Evolutionary conservation across 1,140 invertebrate genomes (phyloP).

Genomic region (Zaprionus camerounensis): DNA sequence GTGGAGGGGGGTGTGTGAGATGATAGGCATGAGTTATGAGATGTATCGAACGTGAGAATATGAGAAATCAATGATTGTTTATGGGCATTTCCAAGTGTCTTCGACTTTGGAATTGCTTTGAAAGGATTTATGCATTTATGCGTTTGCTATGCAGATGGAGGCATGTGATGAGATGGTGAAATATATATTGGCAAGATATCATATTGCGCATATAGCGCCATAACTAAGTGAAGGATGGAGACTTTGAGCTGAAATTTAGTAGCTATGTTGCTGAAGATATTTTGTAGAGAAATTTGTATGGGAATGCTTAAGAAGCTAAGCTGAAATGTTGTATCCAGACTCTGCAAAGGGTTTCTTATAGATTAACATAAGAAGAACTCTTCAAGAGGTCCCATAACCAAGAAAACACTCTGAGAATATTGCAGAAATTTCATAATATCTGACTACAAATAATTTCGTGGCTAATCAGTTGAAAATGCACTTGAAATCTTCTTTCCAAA

Average conservation of each 20-base stretch:
- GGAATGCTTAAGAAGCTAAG: background rate
- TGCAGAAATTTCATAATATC: background rate
- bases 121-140: conserved; percentile 7
- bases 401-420: background rate
- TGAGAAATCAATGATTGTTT: conserved; percentile 38
- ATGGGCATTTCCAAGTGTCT: conserved; percentile 26
- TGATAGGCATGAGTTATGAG: conserved; percentile 48
- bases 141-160: background rate
- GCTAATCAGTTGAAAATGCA: background rate
- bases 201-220: background rate
- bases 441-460: background rate
- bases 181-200: background rate
- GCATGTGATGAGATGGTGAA: background rate
- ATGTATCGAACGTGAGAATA: conserved; percentile 32
- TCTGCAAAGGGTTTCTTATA: fast-evolving
- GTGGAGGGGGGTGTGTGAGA: background rate
- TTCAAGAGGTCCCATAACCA: no score
- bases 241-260: background rate
- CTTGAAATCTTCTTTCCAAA: background rate
- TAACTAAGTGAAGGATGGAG: background rate
- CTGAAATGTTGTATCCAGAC: no score
- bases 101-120: conserved; percentile 12
- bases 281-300: background rate
- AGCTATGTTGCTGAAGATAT: background rate
- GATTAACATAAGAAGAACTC: no score